Evolutionary conservation across 2,113 vertebrate genomes (phyloP), one percentile per base, ranked within the genome.

Genomic region (Rousettus leschenaultii): DNA sequence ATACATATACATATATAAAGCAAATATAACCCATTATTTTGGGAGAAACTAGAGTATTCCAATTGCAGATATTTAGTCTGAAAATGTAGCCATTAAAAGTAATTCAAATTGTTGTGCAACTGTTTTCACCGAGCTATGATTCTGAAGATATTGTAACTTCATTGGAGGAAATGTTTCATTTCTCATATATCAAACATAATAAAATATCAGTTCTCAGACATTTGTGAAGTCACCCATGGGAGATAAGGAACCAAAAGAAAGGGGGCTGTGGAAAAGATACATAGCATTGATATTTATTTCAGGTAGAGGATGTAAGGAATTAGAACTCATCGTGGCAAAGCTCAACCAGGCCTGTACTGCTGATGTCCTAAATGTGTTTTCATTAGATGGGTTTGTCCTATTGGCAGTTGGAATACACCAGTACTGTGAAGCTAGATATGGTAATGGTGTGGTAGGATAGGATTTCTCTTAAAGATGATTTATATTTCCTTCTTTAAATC

Each of bases 381-480:
- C 21, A 30, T 8, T 45, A 24, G 7, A 13, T 71, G 21, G 5
- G 7, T 35, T 35, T 84, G 26, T 35, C 35, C 11, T 28, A 30
- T 35, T 24, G 35, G 13, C 9, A 3, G 0, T 4, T 28, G 13
- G 26, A 4, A 57, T 38, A 71, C 2, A 9, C 4, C 43, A n/a
- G 19, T 63, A 30, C 18, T 35, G 13, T 18, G 16, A 6, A 48
- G 13, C 22, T 40, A 30, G 71, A 22, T 43, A 24, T 9, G 6
- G 6, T 30, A 1, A 18, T 74, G 18, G 21, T 12, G 19, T 11
- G 6, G 21, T 43, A 75, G 0, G 73, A 4, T 15, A 26, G 55
- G 22, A 61, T 26, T 84, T 63, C 22, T 51, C 10, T 78, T 38
- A 30, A 92, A 74, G 9, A 68, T 5, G 35, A 2, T 26, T 70